Conservation (phyloP, 2,113 vertebrate genomes). For the Girardinichthys multiradiatus region DNA sequence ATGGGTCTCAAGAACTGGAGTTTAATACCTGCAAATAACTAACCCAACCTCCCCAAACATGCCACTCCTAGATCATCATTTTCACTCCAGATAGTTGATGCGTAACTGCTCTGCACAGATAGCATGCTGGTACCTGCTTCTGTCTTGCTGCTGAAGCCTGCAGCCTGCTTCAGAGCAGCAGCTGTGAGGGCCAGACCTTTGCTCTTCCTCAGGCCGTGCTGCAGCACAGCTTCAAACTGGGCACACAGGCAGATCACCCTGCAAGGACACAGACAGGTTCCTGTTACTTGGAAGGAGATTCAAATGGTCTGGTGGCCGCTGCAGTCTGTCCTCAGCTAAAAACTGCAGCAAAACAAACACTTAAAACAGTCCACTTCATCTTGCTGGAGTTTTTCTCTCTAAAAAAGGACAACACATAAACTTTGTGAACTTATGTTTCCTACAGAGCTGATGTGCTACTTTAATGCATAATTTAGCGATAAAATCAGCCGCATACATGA, state of each 20-base stretch:
- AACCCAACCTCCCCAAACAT: too few relatives aligned
- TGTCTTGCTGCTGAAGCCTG: slow-evolving; percentile 91
- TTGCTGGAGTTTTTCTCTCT: background rate
- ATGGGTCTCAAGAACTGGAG: too few relatives aligned
- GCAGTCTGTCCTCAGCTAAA: too few relatives aligned
- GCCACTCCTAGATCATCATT: too few relatives aligned
- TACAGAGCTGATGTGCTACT: background rate
- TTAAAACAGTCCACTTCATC: background rate
- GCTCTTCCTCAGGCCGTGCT: slow-evolving; percentile 94
- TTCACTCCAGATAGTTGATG: too few relatives aligned
- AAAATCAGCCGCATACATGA: background rate
- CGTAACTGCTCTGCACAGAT: background rate
- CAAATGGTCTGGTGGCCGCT: too few relatives aligned
- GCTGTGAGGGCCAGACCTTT: slow-evolving; percentile 92
- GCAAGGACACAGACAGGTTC: slow-evolving; percentile 43
- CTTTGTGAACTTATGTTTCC: background rate
- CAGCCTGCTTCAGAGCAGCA: slow-evolving; percentile 94
- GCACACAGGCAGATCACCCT: slow-evolving; percentile 98
- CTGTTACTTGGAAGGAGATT: too few relatives aligned
- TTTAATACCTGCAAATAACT: too few relatives aligned
- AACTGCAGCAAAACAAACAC: too few relatives aligned
- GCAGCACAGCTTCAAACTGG: slow-evolving; percentile 94
- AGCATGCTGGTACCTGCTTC: slow-evolving; percentile 86
- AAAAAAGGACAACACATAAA: background rate
- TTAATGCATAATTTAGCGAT: background rate